phyloP scores from a whole-genome alignment of 1,140 invertebrate genomes.

The Battus philenor region DNA sequence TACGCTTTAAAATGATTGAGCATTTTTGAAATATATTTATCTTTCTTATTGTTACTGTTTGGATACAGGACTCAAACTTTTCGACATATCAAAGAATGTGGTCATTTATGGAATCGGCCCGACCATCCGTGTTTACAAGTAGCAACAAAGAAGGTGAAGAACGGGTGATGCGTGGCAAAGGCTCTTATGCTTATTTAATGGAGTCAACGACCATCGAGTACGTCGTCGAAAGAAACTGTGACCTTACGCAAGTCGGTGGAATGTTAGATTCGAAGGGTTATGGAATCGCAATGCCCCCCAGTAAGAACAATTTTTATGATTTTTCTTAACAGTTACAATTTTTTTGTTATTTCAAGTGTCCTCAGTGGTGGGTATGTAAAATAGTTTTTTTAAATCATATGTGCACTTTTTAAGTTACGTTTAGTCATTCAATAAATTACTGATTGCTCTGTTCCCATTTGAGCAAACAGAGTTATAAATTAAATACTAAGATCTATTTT shows the following conservation, averaged over 20 bases:
- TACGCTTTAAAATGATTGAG: not conserved
- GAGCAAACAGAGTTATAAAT: too few relatives aligned
- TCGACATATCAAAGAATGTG: conserved; percentile 95
- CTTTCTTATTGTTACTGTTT: conserved; percentile 2
- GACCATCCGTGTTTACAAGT: conserved; percentile 89
- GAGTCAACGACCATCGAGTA: conserved; percentile 96
- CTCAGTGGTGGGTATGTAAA: too few relatives aligned
- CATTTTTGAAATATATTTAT: not conserved
- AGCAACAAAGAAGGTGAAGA: conserved; percentile 92
- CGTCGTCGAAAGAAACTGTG: conserved; percentile 92
- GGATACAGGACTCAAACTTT: conserved; percentile 90
- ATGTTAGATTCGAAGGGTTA: conserved; percentile 95
- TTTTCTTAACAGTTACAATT: too few relatives aligned
- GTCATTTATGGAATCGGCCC: conserved; percentile 93
- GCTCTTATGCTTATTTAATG: conserved; percentile 94
- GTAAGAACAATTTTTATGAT: too few relatives aligned
- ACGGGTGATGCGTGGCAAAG: conserved; percentile 88
- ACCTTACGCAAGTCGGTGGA: conserved; percentile 92
- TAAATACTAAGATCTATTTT: too few relatives aligned
- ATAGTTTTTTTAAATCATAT: too few relatives aligned
- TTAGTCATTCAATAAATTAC: too few relatives aligned
- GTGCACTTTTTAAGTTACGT: too few relatives aligned
- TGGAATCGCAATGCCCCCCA: conserved; percentile 94
- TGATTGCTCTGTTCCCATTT: too few relatives aligned
- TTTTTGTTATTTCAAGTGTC: too few relatives aligned